Conservation (phyloP, 2,113 vertebrate genomes). For the Gasterosteus aculeatus region DNA sequence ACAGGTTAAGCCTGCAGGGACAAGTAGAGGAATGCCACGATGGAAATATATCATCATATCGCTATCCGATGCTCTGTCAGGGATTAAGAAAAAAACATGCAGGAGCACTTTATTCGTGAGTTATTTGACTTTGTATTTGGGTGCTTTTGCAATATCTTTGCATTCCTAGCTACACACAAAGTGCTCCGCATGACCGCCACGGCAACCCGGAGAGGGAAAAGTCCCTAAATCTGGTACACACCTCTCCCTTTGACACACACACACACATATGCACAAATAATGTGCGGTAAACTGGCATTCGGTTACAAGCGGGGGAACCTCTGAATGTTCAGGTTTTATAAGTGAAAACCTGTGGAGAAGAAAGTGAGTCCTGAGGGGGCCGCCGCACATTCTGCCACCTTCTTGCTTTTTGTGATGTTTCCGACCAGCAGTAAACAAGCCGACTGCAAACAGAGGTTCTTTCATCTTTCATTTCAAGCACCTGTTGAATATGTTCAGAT, state of each 20-base stretch:
- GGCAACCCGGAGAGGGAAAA: constrained; percentile 64
- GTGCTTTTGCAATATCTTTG: constrained; percentile 66
- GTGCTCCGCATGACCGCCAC: constrained; percentile 62
- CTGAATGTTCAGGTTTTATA: constrained; percentile 65
- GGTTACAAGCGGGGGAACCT: constrained; percentile 61
- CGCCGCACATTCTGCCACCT: constrained; percentile 23
- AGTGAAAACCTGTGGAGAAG: constrained; percentile 65
- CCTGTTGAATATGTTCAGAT: constrained; percentile 58
- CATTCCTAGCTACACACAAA: constrained; percentile 70
- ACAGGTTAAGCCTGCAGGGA: constrained; percentile 45
- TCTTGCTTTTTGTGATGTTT: constrained; percentile 52
- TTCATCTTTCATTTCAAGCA: constrained; percentile 59
- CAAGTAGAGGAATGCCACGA: constrained; percentile 68
- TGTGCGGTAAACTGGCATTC: constrained; percentile 64
- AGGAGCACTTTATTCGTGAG: constrained; percentile 44
- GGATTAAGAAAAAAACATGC: constrained; percentile 37
- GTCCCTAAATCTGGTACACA: constrained; percentile 64
- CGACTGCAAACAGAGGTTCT: constrained; percentile 55
- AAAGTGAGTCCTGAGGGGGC: constrained; percentile 65
- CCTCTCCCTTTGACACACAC: constrained; percentile 52
- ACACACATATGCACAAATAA: constrained; percentile 50
- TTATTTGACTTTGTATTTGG: constrained; percentile 20
- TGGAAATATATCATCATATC: constrained; percentile 22
- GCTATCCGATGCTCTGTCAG: constrained; percentile 42
- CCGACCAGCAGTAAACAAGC: constrained; percentile 60